phyloP scores from a whole-genome alignment of 2,888 invertebrate genomes.

The Oscheius sp. region DNA sequence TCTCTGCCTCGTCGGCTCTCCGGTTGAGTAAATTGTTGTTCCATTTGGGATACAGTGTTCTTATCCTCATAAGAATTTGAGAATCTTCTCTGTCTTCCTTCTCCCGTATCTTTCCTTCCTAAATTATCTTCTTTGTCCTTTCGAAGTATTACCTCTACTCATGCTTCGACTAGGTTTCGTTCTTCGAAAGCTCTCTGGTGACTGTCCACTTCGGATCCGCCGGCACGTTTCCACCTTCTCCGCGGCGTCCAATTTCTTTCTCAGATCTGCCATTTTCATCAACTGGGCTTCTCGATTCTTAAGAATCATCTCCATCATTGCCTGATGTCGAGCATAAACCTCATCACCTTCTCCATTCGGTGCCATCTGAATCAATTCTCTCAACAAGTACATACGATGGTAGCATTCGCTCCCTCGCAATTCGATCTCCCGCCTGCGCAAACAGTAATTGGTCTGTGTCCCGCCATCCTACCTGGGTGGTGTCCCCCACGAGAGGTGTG shows the following conservation, averaged over 20 bases:
- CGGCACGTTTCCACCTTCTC: conserved; percentile 60
- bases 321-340: conserved; percentile 62
- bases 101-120: conserved; percentile 37
- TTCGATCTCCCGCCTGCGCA: conserved; percentile 27
- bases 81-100: conserved; percentile 52
- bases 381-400: no score
- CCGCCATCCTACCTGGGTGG: no score
- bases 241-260: conserved; percentile 66
- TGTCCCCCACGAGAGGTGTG: no score
- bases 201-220: conserved; percentile 50
- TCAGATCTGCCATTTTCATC: conserved; percentile 64
- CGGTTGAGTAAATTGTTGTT: conserved; percentile 41
- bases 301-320: conserved; percentile 69
- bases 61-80: conserved; percentile 62
- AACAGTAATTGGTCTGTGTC: conserved; percentile 4
- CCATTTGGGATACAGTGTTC: conserved; percentile 62
- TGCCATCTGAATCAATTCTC: conserved; percentile 17
- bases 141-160: conserved; percentile 53
- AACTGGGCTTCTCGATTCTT: conserved; percentile 62
- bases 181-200: conserved; percentile 51
- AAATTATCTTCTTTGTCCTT: neutral
- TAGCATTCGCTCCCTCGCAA: no score
- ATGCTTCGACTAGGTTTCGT: conserved; percentile 54
- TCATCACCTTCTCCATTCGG: conserved; percentile 45
- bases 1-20: conserved; percentile 36